Conservation (phyloP, 1,140 invertebrate species). For the Aphelinus certus region DNA sequence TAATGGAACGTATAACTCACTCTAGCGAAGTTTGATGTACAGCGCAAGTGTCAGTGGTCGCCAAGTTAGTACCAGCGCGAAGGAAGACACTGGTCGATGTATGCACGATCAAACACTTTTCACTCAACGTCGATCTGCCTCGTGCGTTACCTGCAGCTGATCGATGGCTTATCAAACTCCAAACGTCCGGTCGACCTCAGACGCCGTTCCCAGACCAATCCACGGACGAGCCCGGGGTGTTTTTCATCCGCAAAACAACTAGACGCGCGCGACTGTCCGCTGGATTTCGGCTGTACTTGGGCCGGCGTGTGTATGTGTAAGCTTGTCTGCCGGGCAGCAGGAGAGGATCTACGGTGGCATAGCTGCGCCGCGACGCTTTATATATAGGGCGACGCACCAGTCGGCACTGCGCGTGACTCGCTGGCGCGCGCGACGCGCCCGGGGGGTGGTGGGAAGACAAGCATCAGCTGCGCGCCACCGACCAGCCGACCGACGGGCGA, state of each 20-base stretch:
- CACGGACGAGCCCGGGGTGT: neutral
- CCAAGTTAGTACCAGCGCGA: neutral
- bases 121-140: neutral
- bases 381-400: slow-evolving; percentile 17
- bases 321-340: neutral
- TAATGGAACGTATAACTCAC: slow-evolving; percentile 1
- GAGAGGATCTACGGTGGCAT: neutral
- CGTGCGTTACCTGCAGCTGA: too few relatives aligned
- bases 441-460: too few relatives aligned
- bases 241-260: too few relatives aligned
- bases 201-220: neutral
- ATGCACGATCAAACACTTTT: slow-evolving; percentile 11
- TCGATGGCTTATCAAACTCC: too few relatives aligned
- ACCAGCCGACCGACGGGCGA: too few relatives aligned
- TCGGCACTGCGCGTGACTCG: too few relatives aligned
- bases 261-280: too few relatives aligned
- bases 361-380: slow-evolving; percentile 17
- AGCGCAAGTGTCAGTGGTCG: neutral
- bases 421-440: neutral
- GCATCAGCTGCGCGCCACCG: too few relatives aligned
- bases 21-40: slow-evolving; percentile 12
- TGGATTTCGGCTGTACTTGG: too few relatives aligned
- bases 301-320: neutral
- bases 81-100: slow-evolving; percentile 13
- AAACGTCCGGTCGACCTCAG: neutral